Evolutionary conservation across 2,888 invertebrate genomes (phyloP).

Genomic region (Platerodrilus igneus): DNA sequence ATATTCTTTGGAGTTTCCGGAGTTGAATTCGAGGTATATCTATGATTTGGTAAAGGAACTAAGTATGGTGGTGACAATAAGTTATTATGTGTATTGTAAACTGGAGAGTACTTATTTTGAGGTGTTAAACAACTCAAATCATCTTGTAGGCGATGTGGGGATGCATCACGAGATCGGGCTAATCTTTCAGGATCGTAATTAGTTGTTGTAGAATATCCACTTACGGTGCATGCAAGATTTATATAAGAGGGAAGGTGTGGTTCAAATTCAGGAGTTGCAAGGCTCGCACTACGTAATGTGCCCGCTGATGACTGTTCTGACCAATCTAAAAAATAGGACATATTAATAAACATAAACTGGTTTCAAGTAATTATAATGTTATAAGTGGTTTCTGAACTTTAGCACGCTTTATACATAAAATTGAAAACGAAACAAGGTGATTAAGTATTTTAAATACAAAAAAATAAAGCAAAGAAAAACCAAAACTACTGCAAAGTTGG

Average conservation of each 20-base stretch:
- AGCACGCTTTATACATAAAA: no score
- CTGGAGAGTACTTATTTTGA: constrained; percentile 24
- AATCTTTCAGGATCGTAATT: constrained; percentile 76
- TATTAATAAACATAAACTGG: no score
- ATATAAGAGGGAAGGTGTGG: constrained; percentile 80
- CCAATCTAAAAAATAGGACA: constrained; percentile 50
- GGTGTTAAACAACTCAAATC: constrained; percentile 32
- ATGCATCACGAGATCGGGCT: constrained; percentile 60
- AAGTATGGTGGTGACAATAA: constrained; percentile 46
- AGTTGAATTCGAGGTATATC: constrained; percentile 4
- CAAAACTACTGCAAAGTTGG: no score
- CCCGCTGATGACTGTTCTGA: constrained; percentile 50
- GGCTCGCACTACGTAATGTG: constrained; percentile 51
- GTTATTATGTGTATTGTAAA: constrained; percentile 41
- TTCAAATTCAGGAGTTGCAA: constrained; percentile 40
- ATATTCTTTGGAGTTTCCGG: constrained; percentile 15
- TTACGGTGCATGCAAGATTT: constrained; percentile 83
- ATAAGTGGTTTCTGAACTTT: no score
- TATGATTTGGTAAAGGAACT: constrained; percentile 37
- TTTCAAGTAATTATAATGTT: no score
- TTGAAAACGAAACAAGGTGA: no score
- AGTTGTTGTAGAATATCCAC: constrained; percentile 82
- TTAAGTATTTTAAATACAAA: no score
- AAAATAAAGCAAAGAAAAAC: no score
- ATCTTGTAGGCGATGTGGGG: constrained; percentile 58